Percentiles rank a stretch among this genome's conserved stretches.
Conservation (phyloP, 2,113 vertebrate species). For the Puntigrus tetrazona region DNA sequence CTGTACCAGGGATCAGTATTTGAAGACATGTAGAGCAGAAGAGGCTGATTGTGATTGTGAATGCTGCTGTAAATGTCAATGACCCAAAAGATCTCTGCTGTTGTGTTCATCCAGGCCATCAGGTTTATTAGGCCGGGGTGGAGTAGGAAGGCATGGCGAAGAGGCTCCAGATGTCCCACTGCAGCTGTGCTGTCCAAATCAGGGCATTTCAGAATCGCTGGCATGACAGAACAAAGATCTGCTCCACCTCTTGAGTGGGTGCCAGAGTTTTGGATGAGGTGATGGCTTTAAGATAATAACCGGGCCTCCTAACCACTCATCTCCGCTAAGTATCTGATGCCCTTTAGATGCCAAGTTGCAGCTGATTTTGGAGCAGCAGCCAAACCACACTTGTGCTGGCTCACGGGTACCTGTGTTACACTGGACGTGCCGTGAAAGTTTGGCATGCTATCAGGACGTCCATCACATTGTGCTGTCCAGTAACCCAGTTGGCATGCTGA, state of each 20-base stretch:
- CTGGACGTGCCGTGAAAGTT: conserved; percentile 42
- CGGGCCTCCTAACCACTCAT: background rate
- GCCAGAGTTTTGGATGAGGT: background rate
- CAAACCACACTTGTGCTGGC: background rate
- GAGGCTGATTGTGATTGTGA: conserved; percentile 55
- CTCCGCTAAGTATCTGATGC: background rate
- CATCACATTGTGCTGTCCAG: background rate
- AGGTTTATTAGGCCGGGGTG: conserved; percentile 34
- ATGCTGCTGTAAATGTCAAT: conserved; percentile 60
- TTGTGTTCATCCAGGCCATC: conserved; percentile 32
- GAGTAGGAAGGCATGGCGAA: conserved; percentile 37
- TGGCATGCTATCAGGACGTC: conserved; percentile 37
- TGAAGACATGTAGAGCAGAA: conserved; percentile 68
- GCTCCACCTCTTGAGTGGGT: conserved; percentile 17
- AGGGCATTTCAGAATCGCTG: conserved; percentile 20
- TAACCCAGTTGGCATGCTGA: conserved; percentile 54
- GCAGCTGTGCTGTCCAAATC: conserved; percentile 41
- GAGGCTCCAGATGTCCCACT: conserved; percentile 62
- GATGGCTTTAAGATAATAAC: conserved; percentile 51
- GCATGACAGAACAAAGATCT: background rate
- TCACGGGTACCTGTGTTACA: conserved; percentile 46
- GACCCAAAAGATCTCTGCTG: conserved; percentile 64
- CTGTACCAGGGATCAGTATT: conserved; percentile 63
- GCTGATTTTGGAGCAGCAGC: conserved; percentile 15
- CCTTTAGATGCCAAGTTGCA: background rate